Conservation (phyloP, 1,140 invertebrate species). For the Macrobrachium nipponense region DNA sequence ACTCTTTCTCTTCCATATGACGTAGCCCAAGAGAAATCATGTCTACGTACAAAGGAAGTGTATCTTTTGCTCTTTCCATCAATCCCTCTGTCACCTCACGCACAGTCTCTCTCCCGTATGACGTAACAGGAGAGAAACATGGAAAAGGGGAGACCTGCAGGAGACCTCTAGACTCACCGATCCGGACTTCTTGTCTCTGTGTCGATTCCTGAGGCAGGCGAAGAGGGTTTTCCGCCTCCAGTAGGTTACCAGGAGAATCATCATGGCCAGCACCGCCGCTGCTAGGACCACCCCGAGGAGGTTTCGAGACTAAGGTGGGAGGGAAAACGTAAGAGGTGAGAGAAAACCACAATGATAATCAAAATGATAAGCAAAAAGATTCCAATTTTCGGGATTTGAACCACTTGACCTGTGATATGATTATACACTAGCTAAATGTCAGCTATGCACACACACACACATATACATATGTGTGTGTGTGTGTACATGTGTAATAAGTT, state of each 20-base stretch:
- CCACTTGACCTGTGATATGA: too few species aligned
- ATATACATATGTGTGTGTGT: not conserved
- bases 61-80: not conserved
- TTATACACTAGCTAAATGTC: too few species aligned
- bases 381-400: too few species aligned
- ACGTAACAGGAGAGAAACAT: not conserved
- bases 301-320: not conserved
- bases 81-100: not conserved
- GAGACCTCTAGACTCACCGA: slow-evolving; percentile 6
- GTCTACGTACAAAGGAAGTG: not conserved
- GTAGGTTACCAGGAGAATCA: slow-evolving; percentile 18
- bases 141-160: too few species aligned
- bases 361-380: not conserved
- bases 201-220: slow-evolving; percentile 4
- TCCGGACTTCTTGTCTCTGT: slow-evolving; percentile 40
- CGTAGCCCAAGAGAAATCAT: too few species aligned
- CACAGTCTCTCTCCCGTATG: not conserved
- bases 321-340: too few species aligned
- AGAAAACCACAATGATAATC: not conserved
- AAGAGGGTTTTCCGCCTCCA: slow-evolving; percentile 43
- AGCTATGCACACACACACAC: not conserved
- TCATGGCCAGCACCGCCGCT: slow-evolving; percentile 16
- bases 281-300: slow-evolving; percentile 1
- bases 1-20: too few species aligned
- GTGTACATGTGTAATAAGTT: not conserved